phyloP scores from a whole-genome alignment of 2,888 invertebrate species.

The Tipula vernalis region DNA sequence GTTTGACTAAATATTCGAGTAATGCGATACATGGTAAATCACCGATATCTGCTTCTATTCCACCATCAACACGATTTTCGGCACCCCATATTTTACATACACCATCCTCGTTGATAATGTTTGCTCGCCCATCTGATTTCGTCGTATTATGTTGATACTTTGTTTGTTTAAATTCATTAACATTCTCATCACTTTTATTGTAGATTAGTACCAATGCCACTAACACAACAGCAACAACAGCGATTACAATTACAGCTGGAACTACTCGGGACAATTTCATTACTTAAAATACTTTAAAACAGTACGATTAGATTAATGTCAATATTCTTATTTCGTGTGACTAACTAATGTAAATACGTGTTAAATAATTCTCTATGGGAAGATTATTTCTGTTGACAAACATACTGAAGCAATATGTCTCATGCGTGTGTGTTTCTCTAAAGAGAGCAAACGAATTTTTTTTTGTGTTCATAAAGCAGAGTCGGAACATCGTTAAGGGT shows the following conservation, averaged over 20 bases:
- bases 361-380: no score
- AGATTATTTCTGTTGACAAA: no score
- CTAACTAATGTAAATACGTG: no score
- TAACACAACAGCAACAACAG: not conserved
- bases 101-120: not conserved
- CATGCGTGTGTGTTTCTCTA: no score
- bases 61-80: constrained; percentile 36
- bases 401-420: no score
- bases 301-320: no score
- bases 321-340: no score
- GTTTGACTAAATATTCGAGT: constrained; percentile 30
- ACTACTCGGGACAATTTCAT: not conserved
- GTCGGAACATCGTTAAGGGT: no score
- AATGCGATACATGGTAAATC: constrained; percentile 60
- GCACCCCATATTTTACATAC: not conserved
- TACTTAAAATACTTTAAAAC: no score
- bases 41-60: constrained; percentile 43
- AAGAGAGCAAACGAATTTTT: no score
- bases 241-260: not conserved
- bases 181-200: no score
- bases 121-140: not conserved
- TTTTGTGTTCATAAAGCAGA: no score
- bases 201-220: not conserved
- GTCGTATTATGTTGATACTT: not conserved
- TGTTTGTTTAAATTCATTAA: not conserved